These are phyloP conservation scores for Rhopilema esculentum DNA, from an alignment of 30 jellyfish, hydroid and myxozoan species.

Conservation along the genomic window DNA sequence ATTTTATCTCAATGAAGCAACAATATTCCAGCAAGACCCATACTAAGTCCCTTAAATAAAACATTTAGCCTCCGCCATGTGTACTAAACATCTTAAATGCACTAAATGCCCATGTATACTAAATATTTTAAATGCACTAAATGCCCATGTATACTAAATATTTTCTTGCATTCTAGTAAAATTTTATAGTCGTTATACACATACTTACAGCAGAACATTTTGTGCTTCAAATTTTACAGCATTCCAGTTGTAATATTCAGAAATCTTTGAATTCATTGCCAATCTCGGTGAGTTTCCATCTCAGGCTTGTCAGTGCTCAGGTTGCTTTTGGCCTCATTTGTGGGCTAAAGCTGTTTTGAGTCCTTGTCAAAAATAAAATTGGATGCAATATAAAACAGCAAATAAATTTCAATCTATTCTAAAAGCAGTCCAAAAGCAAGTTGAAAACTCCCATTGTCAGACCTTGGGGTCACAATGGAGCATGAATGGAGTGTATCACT, in stretches of 20 bases:
- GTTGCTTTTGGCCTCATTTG: background rate
- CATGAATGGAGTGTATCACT: background rate
- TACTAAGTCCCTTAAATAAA: background rate
- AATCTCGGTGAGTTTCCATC: background rate
- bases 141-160: background rate
- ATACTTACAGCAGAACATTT: background rate
- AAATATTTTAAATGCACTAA: background rate
- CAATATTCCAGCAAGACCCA: background rate
- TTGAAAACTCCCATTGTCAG: background rate
- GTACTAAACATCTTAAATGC: background rate
- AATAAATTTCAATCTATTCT: background rate
- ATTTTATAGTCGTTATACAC: background rate
- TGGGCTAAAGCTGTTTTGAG: background rate
- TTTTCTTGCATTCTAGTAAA: background rate
- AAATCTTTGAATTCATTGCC: background rate
- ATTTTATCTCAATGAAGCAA: background rate
- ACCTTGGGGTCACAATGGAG: background rate
- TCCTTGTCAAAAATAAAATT: background rate
- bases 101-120: background rate
- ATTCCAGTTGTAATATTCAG: background rate
- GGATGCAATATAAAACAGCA: background rate
- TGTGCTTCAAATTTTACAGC: background rate
- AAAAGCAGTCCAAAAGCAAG: background rate
- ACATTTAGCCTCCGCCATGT: background rate
- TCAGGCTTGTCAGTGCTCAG: background rate